phyloP scores from a whole-genome alignment of 2,797 vertebrate species.

The Novumbra hubbsi region DNA sequence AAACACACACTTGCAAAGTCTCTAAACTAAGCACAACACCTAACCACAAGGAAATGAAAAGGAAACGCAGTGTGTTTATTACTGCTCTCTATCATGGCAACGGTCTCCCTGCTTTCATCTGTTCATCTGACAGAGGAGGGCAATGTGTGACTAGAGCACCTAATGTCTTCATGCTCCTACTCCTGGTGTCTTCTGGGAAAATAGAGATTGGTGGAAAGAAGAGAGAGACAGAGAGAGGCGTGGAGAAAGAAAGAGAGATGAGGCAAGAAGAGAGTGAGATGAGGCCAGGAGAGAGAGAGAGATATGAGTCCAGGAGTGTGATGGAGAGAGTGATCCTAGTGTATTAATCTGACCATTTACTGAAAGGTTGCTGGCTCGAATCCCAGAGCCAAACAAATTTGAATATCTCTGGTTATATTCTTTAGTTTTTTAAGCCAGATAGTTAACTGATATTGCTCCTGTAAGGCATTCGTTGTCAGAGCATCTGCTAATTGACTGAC shows the following conservation, averaged over 20 bases:
- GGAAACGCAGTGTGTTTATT: slow-evolving; percentile 41
- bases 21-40: slow-evolving; percentile 8
- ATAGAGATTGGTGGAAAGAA: too few species aligned
- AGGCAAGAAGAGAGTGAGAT: neutral
- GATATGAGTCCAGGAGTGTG: too few species aligned
- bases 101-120: slow-evolving; percentile 36
- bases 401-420: too few species aligned
- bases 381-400: too few species aligned
- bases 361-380: too few species aligned
- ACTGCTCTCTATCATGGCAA: slow-evolving; percentile 36
- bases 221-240: neutral
- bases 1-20: neutral
- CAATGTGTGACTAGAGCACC: slow-evolving; percentile 37
- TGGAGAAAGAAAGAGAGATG: slow-evolving; percentile 13
- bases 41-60: slow-evolving; percentile 36
- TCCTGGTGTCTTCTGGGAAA: neutral
- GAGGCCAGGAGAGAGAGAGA: neutral
- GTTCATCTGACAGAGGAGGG: slow-evolving; percentile 36
- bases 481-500: slow-evolving; percentile 17
- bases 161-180: slow-evolving; percentile 7
- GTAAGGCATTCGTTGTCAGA: too few species aligned
- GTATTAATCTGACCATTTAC: too few species aligned
- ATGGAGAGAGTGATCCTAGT: neutral
- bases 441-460: too few species aligned
- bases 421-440: too few species aligned